phyloP scores from a whole-genome alignment of 2,888 invertebrate species.

The Lacanobia wlatinum region DNA sequence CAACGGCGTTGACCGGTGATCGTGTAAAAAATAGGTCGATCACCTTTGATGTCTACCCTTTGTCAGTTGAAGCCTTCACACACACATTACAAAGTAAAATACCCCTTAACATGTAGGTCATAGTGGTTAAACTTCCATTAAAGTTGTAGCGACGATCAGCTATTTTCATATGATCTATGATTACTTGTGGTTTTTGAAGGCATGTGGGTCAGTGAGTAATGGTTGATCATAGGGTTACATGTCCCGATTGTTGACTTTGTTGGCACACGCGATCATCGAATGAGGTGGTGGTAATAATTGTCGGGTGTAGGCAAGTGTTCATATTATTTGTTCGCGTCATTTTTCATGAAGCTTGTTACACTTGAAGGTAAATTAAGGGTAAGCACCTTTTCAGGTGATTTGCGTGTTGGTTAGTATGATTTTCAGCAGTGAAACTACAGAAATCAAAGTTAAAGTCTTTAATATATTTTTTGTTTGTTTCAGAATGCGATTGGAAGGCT shows the following conservation, averaged over 20 bases:
- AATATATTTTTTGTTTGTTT: conserved; percentile 62
- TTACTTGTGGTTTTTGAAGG: conserved; percentile 35
- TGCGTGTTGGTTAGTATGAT: neutral
- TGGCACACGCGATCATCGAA: conserved; percentile 71
- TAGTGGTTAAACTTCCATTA: conserved; percentile 67
- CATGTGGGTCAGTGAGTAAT: conserved; percentile 64
- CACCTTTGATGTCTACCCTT: conserved; percentile 73
- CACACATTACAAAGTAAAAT: conserved; percentile 46
- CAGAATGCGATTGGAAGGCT: conserved; percentile 64
- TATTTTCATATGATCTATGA: conserved; percentile 63
- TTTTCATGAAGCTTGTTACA: conserved; percentile 40
- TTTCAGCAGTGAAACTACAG: conserved; percentile 3
- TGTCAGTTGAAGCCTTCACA: conserved; percentile 57
- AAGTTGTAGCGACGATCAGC: conserved; percentile 27
- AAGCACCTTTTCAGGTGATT: conserved; percentile 27
- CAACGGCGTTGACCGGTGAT: conserved; percentile 62
- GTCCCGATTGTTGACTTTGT: conserved; percentile 71
- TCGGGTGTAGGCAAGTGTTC: conserved; percentile 40
- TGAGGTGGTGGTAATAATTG: conserved; percentile 54
- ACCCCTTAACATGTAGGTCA: conserved; percentile 52
- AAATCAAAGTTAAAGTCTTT: neutral
- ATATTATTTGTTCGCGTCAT: conserved; percentile 38
- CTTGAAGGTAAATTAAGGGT: conserved; percentile 40
- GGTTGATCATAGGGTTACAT: conserved; percentile 69
- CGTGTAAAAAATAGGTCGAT: conserved; percentile 70